These are phyloP conservation scores for Panagrolaimus sp. DNA, from an alignment of 1,140 invertebrate species.

Conservation along the genomic window DNA sequence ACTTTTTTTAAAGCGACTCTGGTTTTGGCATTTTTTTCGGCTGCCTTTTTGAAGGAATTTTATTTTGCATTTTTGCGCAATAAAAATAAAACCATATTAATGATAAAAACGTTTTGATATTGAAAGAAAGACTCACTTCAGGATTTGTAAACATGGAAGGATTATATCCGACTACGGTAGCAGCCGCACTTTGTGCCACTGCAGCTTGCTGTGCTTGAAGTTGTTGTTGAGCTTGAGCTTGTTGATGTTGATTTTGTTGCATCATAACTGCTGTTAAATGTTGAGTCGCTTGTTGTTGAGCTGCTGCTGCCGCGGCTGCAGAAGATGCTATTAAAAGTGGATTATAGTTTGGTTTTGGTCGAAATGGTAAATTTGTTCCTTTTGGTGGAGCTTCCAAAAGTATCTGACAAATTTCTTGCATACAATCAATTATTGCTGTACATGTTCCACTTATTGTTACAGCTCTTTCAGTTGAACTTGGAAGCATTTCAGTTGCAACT, in stretches of 20 bases:
- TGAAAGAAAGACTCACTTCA: constrained; percentile 22
- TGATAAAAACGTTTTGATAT: constrained; percentile 44
- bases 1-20: neutral
- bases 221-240: neutral
- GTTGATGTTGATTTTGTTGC: constrained; percentile 26
- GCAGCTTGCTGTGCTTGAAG: neutral
- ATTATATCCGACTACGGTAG: constrained; percentile 6
- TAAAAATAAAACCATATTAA: constrained; percentile 6
- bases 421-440: constrained; percentile 95
- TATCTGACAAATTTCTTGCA: constrained; percentile 97
- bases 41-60: too few relatives aligned
- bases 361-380: constrained; percentile 95
- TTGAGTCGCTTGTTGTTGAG: constrained; percentile 28
- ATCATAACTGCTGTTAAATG: constrained; percentile 21
- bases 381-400: constrained; percentile 83
- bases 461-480: constrained; percentile 96
- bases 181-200: too few relatives aligned
- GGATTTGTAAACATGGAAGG: constrained; percentile 8
- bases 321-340: constrained; percentile 61
- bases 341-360: constrained; percentile 76
- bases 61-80: neutral
- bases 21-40: too few relatives aligned
- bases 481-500: constrained; percentile 97
- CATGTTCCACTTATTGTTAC: constrained; percentile 95
- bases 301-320: constrained; percentile 35